phyloP scores from a whole-genome alignment of 2,888 invertebrate species.

The Spialia ferax region DNA sequence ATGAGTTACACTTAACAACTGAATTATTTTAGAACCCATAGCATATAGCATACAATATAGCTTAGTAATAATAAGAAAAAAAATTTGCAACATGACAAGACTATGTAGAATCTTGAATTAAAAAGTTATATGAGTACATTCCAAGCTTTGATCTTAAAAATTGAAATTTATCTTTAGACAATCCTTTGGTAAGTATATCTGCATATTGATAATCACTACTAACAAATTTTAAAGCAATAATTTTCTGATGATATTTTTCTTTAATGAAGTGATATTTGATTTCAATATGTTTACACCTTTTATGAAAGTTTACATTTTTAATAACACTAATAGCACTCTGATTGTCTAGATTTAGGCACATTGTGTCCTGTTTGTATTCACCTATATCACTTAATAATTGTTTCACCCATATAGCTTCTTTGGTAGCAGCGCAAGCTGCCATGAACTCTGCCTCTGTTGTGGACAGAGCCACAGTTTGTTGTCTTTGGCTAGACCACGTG shows the following conservation, averaged over 20 bases:
- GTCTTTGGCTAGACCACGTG: background rate
- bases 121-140: background rate
- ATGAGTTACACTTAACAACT: too few species aligned
- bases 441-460: background rate
- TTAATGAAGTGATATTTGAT: constrained; percentile 41
- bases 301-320: constrained; percentile 42
- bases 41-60: too few species aligned
- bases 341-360: background rate
- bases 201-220: constrained; percentile 32
- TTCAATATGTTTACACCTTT: constrained; percentile 41
- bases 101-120: constrained; percentile 1
- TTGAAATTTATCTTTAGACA: constrained; percentile 10
- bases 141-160: background rate
- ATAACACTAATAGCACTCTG: constrained; percentile 19
- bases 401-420: background rate
- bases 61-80: too few species aligned
- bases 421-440: background rate
- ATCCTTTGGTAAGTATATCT: constrained; percentile 37
- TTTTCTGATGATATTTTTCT: constrained; percentile 34
- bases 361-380: background rate
- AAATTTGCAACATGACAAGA: background rate
- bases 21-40: too few species aligned
- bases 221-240: constrained; percentile 34
- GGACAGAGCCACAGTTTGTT: background rate
- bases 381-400: background rate